phyloP scores from a whole-genome alignment of 2,888 invertebrate species.

The Blera fallax region DNA sequence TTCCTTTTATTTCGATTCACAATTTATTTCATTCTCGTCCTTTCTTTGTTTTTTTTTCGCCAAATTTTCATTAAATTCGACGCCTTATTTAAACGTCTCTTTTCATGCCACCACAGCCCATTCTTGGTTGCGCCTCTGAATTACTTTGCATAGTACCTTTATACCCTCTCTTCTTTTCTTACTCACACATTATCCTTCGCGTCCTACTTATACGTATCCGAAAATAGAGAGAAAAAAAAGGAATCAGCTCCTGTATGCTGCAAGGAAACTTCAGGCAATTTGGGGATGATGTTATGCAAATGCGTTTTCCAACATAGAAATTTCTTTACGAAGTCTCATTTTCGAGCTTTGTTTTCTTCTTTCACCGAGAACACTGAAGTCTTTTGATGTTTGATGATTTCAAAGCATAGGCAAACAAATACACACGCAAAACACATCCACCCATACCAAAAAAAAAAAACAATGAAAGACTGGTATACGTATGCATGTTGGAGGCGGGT shows the following conservation, averaged over 20 bases:
- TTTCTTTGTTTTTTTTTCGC: neutral
- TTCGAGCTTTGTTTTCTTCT: conserved; percentile 38
- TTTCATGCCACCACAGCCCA: neutral
- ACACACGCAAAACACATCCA: neutral
- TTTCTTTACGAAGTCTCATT: conserved; percentile 61
- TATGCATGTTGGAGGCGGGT: neutral
- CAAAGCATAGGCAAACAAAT: neutral
- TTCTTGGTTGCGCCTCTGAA: neutral
- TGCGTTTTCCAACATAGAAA: conserved; percentile 44
- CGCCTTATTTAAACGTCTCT: conserved; percentile 18
- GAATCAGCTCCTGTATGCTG: conserved; percentile 54
- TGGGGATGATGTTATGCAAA: conserved; percentile 68
- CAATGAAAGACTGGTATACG: neutral
- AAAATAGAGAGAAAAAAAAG: too few relatives aligned
- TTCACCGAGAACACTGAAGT: neutral
- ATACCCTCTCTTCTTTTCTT: conserved; percentile 13
- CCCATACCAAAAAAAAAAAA: neutral
- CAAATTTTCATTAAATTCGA: conserved; percentile 43
- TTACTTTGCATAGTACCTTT: conserved; percentile 47
- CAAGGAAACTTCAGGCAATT: conserved; percentile 62
- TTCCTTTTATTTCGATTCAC: conserved; percentile 31
- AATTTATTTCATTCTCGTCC: neutral
- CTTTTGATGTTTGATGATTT: conserved; percentile 54
- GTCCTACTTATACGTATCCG: neutral
- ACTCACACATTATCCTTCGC: conserved; percentile 12